These are phyloP conservation scores for Anas georgica DNA, from an alignment of 2,797 vertebrate genomes.

Conservation along the genomic window DNA sequence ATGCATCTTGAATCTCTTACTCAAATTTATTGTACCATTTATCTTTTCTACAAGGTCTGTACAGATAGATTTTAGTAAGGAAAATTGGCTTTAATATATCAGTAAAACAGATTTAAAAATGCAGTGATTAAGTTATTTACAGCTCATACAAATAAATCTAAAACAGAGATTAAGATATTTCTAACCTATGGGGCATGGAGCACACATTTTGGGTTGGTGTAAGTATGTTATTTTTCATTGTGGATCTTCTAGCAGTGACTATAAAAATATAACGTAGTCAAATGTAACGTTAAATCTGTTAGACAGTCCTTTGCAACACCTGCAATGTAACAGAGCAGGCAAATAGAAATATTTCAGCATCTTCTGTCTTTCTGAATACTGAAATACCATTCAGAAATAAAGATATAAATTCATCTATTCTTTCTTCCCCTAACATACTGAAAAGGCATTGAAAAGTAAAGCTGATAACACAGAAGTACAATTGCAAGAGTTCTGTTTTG, in stretches of 20 bases:
- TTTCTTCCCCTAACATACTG: neutral
- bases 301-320: neutral
- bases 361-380: neutral
- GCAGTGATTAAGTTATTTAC: constrained; percentile 12
- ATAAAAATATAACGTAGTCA: neutral
- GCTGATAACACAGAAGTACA: neutral
- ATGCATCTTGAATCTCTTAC: constrained; percentile 4
- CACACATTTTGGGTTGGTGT: neutral
- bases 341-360: neutral
- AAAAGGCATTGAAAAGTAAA: neutral
- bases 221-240: neutral
- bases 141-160: constrained; percentile 4
- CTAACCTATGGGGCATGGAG: neutral
- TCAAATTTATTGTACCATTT: constrained; percentile 22
- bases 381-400: neutral
- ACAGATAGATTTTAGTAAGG: constrained; percentile 21
- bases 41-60: neutral
- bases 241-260: neutral
- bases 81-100: neutral
- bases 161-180: neutral
- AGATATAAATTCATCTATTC: neutral
- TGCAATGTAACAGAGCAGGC: neutral
- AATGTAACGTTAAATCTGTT: neutral
- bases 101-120: neutral
- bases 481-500: neutral